Conservation (phyloP, 1,140 invertebrate species). For the Drosophila dunni region DNA sequence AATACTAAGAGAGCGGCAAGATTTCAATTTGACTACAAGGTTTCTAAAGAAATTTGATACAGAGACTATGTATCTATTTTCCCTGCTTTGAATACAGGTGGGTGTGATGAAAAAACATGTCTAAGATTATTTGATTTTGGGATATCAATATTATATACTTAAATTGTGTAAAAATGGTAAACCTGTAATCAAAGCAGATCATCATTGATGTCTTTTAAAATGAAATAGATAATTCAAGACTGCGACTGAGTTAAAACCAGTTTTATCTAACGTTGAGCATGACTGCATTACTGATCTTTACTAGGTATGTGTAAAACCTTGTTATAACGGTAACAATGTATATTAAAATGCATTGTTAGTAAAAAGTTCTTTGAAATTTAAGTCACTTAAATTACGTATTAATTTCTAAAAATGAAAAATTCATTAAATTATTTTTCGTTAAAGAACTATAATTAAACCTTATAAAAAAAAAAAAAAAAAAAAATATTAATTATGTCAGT, state of each 20-base stretch:
- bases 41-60: conserved; percentile 28
- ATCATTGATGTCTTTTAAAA: neutral
- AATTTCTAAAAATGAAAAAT: neutral
- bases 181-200: neutral
- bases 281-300: conserved; percentile 14
- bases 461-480: conserved; percentile 7
- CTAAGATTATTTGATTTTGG: no score
- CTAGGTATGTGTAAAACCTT: no score
- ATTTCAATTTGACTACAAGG: conserved; percentile 12
- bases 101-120: no score
- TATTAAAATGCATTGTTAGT: no score
- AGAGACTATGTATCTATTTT: neutral
- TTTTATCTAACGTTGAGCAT: conserved; percentile 40
- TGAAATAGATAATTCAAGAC: neutral
- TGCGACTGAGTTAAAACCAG: neutral
- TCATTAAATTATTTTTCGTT: conserved; percentile 4
- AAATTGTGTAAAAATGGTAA: neutral
- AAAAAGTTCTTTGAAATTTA: neutral
- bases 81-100: no score
- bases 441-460: neutral
- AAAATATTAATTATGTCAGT: conserved; percentile 39
- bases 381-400: neutral
- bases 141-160: no score
- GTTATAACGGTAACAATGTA: no score
- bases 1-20: neutral